These are phyloP conservation scores for Polymixis lichenea DNA, from an alignment of 2,888 invertebrate species.

Conservation along the genomic window DNA sequence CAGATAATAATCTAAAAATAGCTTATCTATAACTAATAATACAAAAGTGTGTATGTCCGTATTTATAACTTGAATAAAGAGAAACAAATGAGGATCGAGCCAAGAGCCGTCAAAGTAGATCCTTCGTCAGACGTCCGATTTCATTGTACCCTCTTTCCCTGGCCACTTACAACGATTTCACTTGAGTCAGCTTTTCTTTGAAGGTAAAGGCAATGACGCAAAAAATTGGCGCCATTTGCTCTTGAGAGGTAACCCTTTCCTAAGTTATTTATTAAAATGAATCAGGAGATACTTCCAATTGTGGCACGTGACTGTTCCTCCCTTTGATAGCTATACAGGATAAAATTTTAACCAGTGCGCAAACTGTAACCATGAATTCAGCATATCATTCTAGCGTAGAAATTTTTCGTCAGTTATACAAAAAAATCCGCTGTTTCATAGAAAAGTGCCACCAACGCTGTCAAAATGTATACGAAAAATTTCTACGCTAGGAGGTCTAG, in stretches of 20 bases:
- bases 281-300: constrained; percentile 2
- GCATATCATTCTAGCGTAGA: too few relatives aligned
- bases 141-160: constrained; percentile 46
- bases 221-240: constrained; percentile 17
- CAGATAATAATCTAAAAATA: constrained; percentile 33
- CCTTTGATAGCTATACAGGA: background rate
- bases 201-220: constrained; percentile 28
- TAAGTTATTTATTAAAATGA: background rate
- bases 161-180: constrained; percentile 40
- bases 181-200: constrained; percentile 43
- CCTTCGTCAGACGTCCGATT: constrained; percentile 45
- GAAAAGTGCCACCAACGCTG: too few relatives aligned
- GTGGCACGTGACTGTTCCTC: background rate
- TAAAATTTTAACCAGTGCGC: too few relatives aligned
- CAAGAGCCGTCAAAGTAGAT: constrained; percentile 4
- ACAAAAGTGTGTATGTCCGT: constrained; percentile 3
- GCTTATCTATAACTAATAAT: constrained; percentile 4
- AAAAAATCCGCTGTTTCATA: too few relatives aligned
- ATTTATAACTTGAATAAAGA: constrained; percentile 1
- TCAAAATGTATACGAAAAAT: too few relatives aligned
- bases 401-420: too few relatives aligned
- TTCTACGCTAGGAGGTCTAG: too few relatives aligned
- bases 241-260: background rate
- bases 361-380: too few relatives aligned
- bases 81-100: constrained; percentile 1